These are phyloP conservation scores for Oceanodroma leucorhoa DNA, from an alignment of 2,797 vertebrate species.

Conservation along the genomic window DNA sequence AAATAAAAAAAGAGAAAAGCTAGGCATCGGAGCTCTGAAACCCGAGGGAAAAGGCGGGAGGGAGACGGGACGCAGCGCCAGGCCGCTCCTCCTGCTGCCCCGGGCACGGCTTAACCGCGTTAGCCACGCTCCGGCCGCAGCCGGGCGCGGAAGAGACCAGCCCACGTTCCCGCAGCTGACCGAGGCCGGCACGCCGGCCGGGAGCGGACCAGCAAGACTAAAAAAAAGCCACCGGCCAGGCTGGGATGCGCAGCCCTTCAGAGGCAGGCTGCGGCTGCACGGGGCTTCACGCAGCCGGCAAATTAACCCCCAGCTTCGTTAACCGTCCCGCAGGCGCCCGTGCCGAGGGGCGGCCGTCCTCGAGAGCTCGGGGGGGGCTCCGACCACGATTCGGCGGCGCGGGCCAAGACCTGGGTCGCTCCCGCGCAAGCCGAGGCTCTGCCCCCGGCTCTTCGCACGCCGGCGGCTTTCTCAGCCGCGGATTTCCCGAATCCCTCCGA, in stretches of 20 bases:
- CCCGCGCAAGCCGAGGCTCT: not conserved
- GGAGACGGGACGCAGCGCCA: rapidly evolving
- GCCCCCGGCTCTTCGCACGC: not conserved
- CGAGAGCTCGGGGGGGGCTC: not conserved
- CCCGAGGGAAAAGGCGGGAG: not conserved
- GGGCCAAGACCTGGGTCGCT: not conserved
- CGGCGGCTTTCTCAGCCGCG: not conserved
- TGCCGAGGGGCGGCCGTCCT: not conserved
- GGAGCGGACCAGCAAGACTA: not conserved
- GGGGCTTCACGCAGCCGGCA: not conserved
- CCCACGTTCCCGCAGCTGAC: not conserved
- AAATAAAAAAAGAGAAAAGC: not conserved
- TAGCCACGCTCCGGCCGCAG: not conserved
- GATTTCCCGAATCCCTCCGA: not conserved
- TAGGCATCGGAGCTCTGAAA: not conserved
- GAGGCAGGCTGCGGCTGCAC: not conserved
- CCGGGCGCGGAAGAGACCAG: not conserved
- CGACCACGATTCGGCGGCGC: not conserved
- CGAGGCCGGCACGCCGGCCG: not conserved
- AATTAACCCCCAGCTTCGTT: not conserved
- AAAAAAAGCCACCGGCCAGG: not conserved
- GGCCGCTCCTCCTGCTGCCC: not conserved
- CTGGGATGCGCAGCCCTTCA: not conserved
- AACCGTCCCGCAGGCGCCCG: not conserved
- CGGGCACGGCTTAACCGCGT: not conserved